Evolutionary conservation across 2,797 vertebrate genomes (phyloP), one percentile per base, ranked within the genome.

Genomic region (Avahi laniger): DNA sequence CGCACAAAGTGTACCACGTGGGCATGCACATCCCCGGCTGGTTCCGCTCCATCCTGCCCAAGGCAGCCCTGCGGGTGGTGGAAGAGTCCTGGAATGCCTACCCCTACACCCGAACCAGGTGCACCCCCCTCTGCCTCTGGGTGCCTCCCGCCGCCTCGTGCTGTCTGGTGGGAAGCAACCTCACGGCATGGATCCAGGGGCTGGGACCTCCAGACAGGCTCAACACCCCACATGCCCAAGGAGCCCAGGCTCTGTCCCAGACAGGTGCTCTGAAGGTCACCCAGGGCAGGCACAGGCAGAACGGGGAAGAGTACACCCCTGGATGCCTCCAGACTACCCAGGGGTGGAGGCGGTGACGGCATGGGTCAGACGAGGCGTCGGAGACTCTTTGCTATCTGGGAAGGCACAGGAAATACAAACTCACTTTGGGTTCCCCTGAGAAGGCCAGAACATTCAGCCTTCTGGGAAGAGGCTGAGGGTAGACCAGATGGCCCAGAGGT

Each of bases 1-100:
- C 99, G 0, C 99, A 99, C 98, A 99, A 99, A 97, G 99, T 99
- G 89, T 99, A 99, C 98, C 99, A 99, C 97, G 99, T 99, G 89
- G 99, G 99, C 92, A 99, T 99, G 99, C 99, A 99, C 98, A 99
- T 99, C 96, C 99, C 99, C 94, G 99, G 99, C 98, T 99, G 99
- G 99, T 99, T 99, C 98, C 99, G 99, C 95, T 99, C 99, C 83
- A 99, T 99, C 13, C 96, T 99, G 98, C 99, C 99, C 98, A 99
- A 99, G 98, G 99, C 99, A 0, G 99, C 99, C 0, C 98, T 99
- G 94, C 98, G 99, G 33, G 99, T 99, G 1, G 99, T 99, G 96
- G 99, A 99, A 98, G 99, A 99, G 72, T 99, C 99, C 0, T 99
- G 99, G 99, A 99, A 99, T 0, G 99, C 99, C 67, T 99, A 99